Base-by-base conservation (phyloP, 2,888 invertebrate species). In the Eupithecia dodoneata region DNA sequence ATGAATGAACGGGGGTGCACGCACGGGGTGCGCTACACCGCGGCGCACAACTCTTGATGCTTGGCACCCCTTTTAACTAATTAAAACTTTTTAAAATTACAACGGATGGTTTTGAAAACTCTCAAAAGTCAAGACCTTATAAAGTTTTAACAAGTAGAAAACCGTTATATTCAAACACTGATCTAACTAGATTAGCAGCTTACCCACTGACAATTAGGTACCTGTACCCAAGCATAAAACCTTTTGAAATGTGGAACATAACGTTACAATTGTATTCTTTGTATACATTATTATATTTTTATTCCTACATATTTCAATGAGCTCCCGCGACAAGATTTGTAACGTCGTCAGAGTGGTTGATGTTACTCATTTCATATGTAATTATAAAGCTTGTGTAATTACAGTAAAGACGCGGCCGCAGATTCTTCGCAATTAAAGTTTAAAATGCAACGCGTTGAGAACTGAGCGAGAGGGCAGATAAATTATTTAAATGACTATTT, bases 1-100 rank as follows among this genome's bases (percentile, higher is more conserved):
- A 88, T 92, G 91, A 92, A 92, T 92, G 92, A 91, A 90, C 47
- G 47, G 70, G 66, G 69, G 30, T 30, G 47, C 70, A 70, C 88
- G 86, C 44, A 45, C 69, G 86, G 89, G 90, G 88, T 85, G 84
- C 9, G 74, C 18, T 49, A 49, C 2, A 44, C 67, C 0, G 1
- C 42, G 73, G 4, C 15, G 7, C 0, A 41, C 52, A 30, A 4
- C 70, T 79, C 47, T 82, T 82, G 82, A 77, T 82, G 81, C 82
- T 82, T 65, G 7, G 7, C 63, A 75, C 63, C n/a, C 7, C 42
- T 47, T 70, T n/a, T 59, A 9, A 0, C 3, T 18, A 6, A 18
- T 18, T 18, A 18, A 9, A 59, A 2, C 30, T 52, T 52, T 59
- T 10, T 18, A 10, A 18, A 52, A 52, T 55, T n/a, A 7, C n/a